Evolutionary conservation across 1,140 invertebrate species (phyloP).

Genomic region (Amyelois transitella): DNA sequence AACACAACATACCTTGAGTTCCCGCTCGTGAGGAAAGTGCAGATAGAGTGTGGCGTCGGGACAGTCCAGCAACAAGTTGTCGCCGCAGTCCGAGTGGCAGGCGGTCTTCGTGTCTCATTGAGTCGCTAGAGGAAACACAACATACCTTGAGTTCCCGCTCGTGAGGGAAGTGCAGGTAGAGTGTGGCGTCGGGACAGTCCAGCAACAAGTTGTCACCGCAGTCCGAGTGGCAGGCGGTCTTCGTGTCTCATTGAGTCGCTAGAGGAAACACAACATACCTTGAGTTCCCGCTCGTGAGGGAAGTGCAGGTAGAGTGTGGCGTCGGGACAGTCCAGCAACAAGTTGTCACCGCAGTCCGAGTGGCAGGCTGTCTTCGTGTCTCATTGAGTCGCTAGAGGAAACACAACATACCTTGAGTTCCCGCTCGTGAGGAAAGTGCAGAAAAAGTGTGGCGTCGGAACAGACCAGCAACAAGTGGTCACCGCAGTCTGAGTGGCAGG

Average conservation of each 20-base stretch:
- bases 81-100: slow-evolving; percentile 65
- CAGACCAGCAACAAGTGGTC: slow-evolving; percentile 80
- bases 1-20: too few relatives aligned
- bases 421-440: slow-evolving; percentile 80
- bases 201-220: slow-evolving; percentile 18
- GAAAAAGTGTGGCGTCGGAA: slow-evolving; percentile 78
- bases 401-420: slow-evolving; percentile 74
- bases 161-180: background rate
- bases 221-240: slow-evolving; percentile 67
- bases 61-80: background rate
- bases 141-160: too few relatives aligned
- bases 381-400: too few relatives aligned
- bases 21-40: too few relatives aligned
- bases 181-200: background rate
- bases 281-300: too few relatives aligned
- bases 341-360: slow-evolving; percentile 50
- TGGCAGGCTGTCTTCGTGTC: slow-evolving; percentile 69
- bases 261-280: too few relatives aligned
- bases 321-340: background rate
- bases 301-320: background rate
- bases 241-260: too few relatives aligned
- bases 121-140: too few relatives aligned
- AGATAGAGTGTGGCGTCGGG: background rate
- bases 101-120: slow-evolving; percentile 69
- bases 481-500: slow-evolving; percentile 74